Conservation (phyloP, 2,888 invertebrate genomes). For the Leptinotarsa tumamoca region DNA sequence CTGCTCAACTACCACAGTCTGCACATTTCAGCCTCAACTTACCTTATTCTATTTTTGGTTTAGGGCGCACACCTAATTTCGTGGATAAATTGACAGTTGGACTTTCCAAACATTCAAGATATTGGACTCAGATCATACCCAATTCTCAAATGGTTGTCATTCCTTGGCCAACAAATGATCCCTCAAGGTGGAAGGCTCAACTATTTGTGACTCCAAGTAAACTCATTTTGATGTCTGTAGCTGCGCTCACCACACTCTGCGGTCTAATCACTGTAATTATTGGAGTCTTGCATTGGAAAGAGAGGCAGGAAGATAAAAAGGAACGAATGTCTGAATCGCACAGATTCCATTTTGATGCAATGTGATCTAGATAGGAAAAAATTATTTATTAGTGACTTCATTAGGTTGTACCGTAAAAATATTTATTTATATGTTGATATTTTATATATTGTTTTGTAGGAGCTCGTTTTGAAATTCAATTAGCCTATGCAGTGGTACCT, state of each 20-base stretch:
- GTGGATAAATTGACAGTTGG: conserved; percentile 90
- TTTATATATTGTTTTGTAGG: not conserved
- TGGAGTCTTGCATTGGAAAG: conserved; percentile 89
- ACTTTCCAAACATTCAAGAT: conserved; percentile 75
- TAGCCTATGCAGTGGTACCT: too few species aligned
- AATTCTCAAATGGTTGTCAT: conserved; percentile 98
- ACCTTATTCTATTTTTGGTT: conserved; percentile 95
- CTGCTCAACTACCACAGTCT: conserved; percentile 91
- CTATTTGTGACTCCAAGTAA: conserved; percentile 96
- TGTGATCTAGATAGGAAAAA: conserved; percentile 69
- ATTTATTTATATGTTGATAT: not conserved
- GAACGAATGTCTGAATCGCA: conserved; percentile 85
- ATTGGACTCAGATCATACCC: conserved; percentile 94
- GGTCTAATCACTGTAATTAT: conserved; percentile 88
- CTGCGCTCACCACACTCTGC: conserved; percentile 88
- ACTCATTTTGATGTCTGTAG: conserved; percentile 90
- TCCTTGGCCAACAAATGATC: conserved; percentile 83
- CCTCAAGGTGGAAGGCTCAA: conserved; percentile 88
- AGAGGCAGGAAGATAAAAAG: conserved; percentile 83
- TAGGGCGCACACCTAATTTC: conserved; percentile 98
- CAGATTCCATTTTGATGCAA: conserved; percentile 88
- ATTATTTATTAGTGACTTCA: not conserved
- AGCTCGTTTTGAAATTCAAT: not conserved
- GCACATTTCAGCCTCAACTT: conserved; percentile 93
- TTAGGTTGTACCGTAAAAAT: not conserved